These are phyloP conservation scores for Sipunculus nudus DNA, from an alignment of 2,888 invertebrate genomes.

Conservation along the genomic window DNA sequence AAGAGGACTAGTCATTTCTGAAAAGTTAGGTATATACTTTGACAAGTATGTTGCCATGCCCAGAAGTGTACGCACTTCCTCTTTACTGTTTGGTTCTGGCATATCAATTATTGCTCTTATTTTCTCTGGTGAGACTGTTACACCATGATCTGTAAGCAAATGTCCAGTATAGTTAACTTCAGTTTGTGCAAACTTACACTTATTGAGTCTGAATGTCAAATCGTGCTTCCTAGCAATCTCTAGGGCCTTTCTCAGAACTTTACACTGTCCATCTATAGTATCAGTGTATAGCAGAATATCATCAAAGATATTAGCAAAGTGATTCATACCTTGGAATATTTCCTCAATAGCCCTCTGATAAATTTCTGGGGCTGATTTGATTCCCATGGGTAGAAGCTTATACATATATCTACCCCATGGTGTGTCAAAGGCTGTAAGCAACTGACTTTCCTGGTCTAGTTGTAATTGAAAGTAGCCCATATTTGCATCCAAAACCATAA, in stretches of 20 bases:
- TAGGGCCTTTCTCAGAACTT: neutral
- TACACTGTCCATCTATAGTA: neutral
- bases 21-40: neutral
- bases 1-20: neutral
- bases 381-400: conserved; percentile 9
- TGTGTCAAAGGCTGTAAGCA: too few relatives aligned
- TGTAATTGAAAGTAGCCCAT: too few relatives aligned
- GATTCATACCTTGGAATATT: neutral
- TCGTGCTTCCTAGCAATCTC: neutral
- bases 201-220: conserved; percentile 3
- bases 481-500: too few relatives aligned
- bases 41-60: neutral
- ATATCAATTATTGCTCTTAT: conserved; percentile 1
- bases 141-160: conserved; percentile 3
- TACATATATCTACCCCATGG: conserved; percentile 14
- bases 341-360: conserved; percentile 16
- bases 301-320: conserved; percentile 4
- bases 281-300: conserved; percentile 2
- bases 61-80: conserved; percentile 6
- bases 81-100: conserved; percentile 10
- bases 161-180: conserved; percentile 6
- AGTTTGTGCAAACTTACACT: neutral
- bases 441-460: too few relatives aligned
- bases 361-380: conserved; percentile 9
- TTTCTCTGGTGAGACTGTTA: conserved; percentile 1